Evolutionary conservation across 2,113 vertebrate species (phyloP).

Genomic region (Micronycteris hirsuta): DNA sequence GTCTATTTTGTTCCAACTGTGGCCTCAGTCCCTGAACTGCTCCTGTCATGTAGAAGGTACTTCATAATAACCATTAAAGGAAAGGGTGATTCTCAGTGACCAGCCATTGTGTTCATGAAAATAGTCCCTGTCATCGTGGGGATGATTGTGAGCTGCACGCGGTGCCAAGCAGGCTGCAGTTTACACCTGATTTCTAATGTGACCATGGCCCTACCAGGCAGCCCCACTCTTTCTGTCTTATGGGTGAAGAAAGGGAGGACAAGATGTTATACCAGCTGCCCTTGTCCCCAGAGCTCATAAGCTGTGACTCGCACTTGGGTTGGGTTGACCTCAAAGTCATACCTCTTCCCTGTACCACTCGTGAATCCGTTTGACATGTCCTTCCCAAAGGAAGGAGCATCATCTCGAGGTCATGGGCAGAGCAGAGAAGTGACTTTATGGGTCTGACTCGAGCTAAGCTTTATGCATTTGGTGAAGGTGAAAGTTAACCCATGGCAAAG

Average conservation of each 20-base stretch:
- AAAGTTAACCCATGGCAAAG: neutral
- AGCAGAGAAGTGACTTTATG: neutral
- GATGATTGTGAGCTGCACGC: rapidly evolving
- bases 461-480: neutral
- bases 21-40: neutral
- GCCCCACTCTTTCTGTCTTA: neutral
- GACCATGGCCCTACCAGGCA: neutral
- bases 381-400: neutral
- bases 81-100: neutral
- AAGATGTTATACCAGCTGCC: neutral
- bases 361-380: no score
- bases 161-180: neutral
- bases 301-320: neutral
- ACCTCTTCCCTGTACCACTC: no score
- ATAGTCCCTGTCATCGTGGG: neutral
- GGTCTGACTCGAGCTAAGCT: neutral
- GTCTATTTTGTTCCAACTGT: neutral
- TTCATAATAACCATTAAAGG: neutral
- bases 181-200: neutral
- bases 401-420: neutral
- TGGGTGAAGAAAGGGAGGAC: neutral
- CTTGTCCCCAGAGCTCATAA: neutral
- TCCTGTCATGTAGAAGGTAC: neutral
- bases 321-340: neutral
- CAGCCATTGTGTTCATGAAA: neutral